These are phyloP conservation scores for Gerris lacustris DNA, from an alignment of 2,888 invertebrate species.

Conservation along the genomic window DNA sequence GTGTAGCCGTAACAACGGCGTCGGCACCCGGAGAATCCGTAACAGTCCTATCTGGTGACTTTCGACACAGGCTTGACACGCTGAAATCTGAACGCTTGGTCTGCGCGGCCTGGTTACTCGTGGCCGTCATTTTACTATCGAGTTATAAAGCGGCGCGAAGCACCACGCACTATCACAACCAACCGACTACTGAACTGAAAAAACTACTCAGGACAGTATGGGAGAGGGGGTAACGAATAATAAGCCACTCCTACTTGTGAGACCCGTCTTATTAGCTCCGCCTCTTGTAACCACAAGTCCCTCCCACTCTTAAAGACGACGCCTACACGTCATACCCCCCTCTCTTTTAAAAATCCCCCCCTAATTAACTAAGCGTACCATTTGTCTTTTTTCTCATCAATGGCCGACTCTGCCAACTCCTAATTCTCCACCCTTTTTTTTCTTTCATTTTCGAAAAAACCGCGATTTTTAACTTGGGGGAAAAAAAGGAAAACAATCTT, in stretches of 20 bases:
- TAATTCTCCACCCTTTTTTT: not conserved
- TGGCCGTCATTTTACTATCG: not conserved
- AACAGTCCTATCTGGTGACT: conserved; percentile 25
- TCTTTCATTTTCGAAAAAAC: not conserved
- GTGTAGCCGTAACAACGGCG: conserved; percentile 30
- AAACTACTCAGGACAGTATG: not conserved
- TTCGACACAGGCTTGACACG: conserved; percentile 31
- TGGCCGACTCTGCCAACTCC: not conserved
- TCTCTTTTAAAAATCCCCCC: not conserved
- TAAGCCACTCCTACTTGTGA: not conserved
- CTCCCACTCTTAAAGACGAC: not conserved
- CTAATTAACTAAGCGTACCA: conserved; percentile 4
- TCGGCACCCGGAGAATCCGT: conserved; percentile 28
- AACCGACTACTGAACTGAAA: conserved; percentile 4
- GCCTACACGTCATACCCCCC: not conserved
- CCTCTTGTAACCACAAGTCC: not conserved
- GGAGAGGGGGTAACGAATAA: not conserved
- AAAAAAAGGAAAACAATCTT: too few relatives aligned
- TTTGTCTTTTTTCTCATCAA: conserved; percentile 1
- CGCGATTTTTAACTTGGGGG: too few relatives aligned
- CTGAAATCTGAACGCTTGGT: conserved; percentile 31
- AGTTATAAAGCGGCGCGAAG: conserved; percentile 8
- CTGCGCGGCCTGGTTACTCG: conserved; percentile 1
- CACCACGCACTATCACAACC: conserved; percentile 2
- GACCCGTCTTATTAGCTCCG: not conserved